phyloP scores from a whole-genome alignment of 2,888 invertebrate species.

The Hydrotaea diabolus region DNA sequence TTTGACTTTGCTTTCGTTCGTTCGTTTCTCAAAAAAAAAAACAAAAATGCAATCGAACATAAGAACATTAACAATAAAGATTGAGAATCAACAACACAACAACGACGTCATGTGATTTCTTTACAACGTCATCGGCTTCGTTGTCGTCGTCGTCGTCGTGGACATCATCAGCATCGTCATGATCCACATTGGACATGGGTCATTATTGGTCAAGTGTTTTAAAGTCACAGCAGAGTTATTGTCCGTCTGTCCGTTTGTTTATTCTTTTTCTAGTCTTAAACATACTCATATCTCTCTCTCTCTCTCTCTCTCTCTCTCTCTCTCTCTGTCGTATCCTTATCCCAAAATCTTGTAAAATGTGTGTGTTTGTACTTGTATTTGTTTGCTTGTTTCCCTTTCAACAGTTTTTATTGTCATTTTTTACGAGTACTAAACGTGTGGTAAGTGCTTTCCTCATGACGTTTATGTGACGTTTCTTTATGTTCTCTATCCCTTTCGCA shows the following conservation, averaged over 20 bases:
- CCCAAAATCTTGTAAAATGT: conserved; percentile 5
- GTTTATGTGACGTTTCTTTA: conserved; percentile 41
- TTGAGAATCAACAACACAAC: conserved; percentile 7
- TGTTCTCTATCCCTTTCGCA: too few relatives aligned
- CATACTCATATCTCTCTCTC: neutral
- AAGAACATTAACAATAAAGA: conserved; percentile 10
- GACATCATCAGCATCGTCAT: neutral
- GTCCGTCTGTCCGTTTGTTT: neutral
- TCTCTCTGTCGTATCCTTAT: neutral
- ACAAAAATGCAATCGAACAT: conserved; percentile 24
- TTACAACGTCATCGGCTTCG: neutral
- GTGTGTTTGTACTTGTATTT: conserved; percentile 5
- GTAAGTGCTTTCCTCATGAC: conserved; percentile 48
- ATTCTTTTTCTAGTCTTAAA: neutral
- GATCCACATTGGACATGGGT: conserved; percentile 22
- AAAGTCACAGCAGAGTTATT: neutral
- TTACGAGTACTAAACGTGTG: conserved; percentile 55
- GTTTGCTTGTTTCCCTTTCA: conserved; percentile 21
- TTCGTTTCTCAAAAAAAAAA: neutral
- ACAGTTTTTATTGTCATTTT: conserved; percentile 58
- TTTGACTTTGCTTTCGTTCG: neutral
- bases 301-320: too few relatives aligned
- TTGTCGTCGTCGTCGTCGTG: too few relatives aligned
- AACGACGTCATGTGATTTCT: conserved; percentile 1
- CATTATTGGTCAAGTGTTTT: conserved; percentile 17